These are phyloP conservation scores for Psilopsiagon aurifrons DNA, from an alignment of 2,113 vertebrate genomes.

Conservation along the genomic window DNA sequence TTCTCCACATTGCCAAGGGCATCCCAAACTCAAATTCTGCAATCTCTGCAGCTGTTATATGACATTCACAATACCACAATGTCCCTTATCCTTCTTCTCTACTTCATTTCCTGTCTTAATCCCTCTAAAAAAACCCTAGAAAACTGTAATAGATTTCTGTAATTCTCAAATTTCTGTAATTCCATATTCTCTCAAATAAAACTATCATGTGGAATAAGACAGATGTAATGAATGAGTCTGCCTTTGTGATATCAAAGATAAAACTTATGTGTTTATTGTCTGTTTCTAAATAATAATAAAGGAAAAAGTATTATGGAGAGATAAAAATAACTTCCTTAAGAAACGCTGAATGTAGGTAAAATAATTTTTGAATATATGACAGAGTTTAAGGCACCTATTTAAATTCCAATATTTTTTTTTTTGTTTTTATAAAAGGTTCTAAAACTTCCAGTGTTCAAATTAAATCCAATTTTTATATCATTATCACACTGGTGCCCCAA, in stretches of 20 bases:
- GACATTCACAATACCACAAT: not conserved
- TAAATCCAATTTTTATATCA: not conserved
- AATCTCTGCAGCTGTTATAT: not conserved
- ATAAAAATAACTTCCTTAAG: not conserved
- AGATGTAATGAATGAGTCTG: not conserved
- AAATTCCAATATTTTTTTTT: fast-evolving
- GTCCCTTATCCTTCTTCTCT: not conserved
- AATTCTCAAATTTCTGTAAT: not conserved
- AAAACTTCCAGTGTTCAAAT: not conserved
- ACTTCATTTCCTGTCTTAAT: not conserved
- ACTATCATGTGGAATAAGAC: not conserved
- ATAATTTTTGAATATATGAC: not conserved
- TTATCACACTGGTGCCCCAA: not conserved
- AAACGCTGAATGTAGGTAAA: not conserved
- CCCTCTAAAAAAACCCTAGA: not conserved
- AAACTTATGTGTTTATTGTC: not conserved
- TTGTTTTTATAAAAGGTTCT: not conserved
- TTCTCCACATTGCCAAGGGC: not conserved
- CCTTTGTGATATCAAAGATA: not conserved
- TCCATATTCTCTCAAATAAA: not conserved
- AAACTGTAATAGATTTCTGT: not conserved
- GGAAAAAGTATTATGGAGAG: not conserved
- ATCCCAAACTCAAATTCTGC: not conserved
- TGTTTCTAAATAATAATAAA: not conserved
- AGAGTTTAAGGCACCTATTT: not conserved